phyloP scores from a whole-genome alignment of 2,888 invertebrate species.

The Nomada ruficornis region DNA sequence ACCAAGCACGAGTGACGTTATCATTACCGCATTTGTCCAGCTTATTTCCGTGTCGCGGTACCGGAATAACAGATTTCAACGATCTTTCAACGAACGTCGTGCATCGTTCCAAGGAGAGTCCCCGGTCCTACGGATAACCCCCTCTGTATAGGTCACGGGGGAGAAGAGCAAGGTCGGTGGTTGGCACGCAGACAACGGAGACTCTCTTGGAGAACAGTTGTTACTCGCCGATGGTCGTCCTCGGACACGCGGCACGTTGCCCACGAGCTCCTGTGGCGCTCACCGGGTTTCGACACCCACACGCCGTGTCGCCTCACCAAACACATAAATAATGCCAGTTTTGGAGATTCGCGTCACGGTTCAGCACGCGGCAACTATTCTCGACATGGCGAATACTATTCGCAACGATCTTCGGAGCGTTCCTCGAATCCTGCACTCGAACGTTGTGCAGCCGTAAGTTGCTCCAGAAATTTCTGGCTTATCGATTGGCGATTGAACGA shows the following conservation, averaged over 20 bases:
- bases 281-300: constrained; percentile 83
- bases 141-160: not conserved
- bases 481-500: constrained; percentile 27
- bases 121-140: not conserved
- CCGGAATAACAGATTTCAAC: too few relatives aligned
- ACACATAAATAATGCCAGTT: constrained; percentile 78
- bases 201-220: constrained; percentile 28
- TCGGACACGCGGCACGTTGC: constrained; percentile 66
- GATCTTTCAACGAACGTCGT: not conserved
- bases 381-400: constrained; percentile 13
- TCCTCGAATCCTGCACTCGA: not conserved
- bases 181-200: constrained; percentile 2
- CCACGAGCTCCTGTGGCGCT: constrained; percentile 78
- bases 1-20: constrained; percentile 4
- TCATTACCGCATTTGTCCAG: not conserved
- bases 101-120: not conserved
- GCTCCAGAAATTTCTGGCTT: not conserved
- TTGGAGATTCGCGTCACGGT: constrained; percentile 63
- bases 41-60: not conserved
- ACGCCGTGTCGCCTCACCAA: constrained; percentile 82
- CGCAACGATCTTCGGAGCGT: constrained; percentile 20
- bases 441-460: not conserved
- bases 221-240: constrained; percentile 39
- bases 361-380: constrained; percentile 10
- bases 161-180: not conserved